Evolutionary conservation across 2,797 vertebrate species (phyloP).

Genomic region (Tenualosa ilisha): DNA sequence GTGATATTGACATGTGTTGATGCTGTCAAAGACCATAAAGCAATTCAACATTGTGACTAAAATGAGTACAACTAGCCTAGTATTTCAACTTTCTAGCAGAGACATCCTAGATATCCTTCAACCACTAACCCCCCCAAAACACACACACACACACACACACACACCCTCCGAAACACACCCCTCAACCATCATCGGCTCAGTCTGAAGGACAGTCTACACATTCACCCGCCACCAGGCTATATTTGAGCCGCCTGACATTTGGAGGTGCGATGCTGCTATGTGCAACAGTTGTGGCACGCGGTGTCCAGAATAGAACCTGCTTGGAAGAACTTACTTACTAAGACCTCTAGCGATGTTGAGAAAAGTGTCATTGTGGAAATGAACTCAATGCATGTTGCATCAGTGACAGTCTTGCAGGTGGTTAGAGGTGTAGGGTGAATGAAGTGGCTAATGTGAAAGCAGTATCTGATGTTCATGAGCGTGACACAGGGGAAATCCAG

Average conservation of each 20-base stretch:
- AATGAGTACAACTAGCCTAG: not conserved
- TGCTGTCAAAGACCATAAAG: not conserved
- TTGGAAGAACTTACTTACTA: not conserved
- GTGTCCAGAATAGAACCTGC: not conserved
- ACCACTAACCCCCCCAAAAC: not conserved
- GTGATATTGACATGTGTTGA: too few species aligned
- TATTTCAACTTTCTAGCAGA: not conserved
- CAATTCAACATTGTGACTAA: not conserved
- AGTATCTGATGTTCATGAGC: not conserved
- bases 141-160: too few species aligned
- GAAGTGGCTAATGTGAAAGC: not conserved
- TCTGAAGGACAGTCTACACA: not conserved
- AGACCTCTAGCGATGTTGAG: not conserved
- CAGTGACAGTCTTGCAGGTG: not conserved
- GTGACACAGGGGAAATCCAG: not conserved
- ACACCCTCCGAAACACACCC: not conserved
- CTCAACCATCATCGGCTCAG: not conserved
- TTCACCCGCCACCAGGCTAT: not conserved
- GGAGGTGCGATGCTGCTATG: not conserved
- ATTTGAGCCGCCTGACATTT: constrained; percentile 9
- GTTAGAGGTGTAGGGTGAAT: not conserved
- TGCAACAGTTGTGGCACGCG: not conserved
- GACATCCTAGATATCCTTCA: not conserved
- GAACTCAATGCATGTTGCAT: not conserved
- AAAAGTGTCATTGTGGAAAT: not conserved